A percentile compares a stretch with the other conserved stretches of the same genome.
Conservation (phyloP, 2,888 invertebrate genomes). For the Trachelus tabidus region DNA sequence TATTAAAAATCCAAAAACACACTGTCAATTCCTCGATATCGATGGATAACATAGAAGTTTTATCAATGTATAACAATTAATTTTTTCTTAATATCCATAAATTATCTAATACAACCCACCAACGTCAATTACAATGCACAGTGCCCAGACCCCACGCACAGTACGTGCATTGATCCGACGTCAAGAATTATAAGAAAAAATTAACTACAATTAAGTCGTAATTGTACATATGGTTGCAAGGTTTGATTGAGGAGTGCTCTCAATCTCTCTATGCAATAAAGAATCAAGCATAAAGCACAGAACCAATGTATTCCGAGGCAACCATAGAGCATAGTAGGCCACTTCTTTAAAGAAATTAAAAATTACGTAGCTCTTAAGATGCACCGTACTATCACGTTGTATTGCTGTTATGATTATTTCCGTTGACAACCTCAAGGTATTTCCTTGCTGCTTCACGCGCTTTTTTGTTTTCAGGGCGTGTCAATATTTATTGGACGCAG, state of each 20-base stretch:
- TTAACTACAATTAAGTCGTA: neutral
- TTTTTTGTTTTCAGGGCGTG: slow-evolving; percentile 6
- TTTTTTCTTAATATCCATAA: neutral
- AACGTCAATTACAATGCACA: neutral
- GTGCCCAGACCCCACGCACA: neutral
- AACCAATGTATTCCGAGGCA: neutral
- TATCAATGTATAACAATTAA: neutral
- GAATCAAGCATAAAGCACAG: neutral
- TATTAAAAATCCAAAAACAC: too few relatives aligned
- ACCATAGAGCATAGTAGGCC: neutral
- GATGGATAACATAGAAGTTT: neutral
- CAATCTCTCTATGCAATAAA: neutral
- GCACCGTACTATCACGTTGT: neutral
- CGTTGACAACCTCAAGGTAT: neutral
- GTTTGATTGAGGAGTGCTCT: neutral
- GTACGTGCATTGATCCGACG: neutral
- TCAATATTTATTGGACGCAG: slow-evolving; percentile 19
- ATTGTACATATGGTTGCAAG: neutral
- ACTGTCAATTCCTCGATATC: neutral
- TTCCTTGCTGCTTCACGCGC: slow-evolving; percentile 1
- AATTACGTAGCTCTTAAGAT: neutral
- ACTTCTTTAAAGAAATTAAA: neutral
- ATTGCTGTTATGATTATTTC: neutral
- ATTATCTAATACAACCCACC: neutral
- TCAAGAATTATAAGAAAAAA: neutral